These are phyloP conservation scores for Epicampocera succincta DNA, from an alignment of 2,888 invertebrate species.

Conservation along the genomic window DNA sequence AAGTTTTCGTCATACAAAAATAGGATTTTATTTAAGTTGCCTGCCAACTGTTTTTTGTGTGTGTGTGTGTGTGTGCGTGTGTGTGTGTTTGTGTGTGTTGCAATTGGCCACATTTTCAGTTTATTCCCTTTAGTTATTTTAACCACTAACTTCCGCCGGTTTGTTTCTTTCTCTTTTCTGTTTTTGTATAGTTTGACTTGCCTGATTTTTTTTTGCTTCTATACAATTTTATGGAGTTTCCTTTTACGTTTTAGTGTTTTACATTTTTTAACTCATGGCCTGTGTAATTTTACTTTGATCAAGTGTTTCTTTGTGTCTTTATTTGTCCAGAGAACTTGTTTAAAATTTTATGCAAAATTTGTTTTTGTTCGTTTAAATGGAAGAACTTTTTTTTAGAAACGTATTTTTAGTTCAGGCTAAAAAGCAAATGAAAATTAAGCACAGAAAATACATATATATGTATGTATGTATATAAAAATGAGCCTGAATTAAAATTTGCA, in stretches of 20 bases:
- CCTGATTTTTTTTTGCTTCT: constrained; percentile 8
- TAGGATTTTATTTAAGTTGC: not conserved
- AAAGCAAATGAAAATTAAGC: not conserved
- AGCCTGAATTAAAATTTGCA: constrained; percentile 31
- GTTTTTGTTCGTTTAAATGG: constrained; percentile 25
- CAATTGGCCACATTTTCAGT: constrained; percentile 60
- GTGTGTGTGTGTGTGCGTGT: no score
- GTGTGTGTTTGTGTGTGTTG: no score
- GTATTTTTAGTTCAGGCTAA: constrained; percentile 14
- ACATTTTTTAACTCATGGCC: constrained; percentile 39
- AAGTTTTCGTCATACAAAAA: not conserved
- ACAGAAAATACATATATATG: not conserved
- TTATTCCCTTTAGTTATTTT: constrained; percentile 64
- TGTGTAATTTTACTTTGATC: constrained; percentile 65
- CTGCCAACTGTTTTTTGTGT: constrained; percentile 6
- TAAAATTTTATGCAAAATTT: constrained; percentile 38
- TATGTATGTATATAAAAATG: no score
- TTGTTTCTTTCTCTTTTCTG: constrained; percentile 39
- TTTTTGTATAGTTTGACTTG: constrained; percentile 26
- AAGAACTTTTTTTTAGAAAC: constrained; percentile 10
- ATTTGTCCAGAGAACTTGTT: constrained; percentile 36
- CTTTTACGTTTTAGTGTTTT: constrained; percentile 52
- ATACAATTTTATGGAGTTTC: constrained; percentile 63
- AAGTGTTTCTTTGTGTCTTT: constrained; percentile 38
- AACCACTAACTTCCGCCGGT: constrained; percentile 69